phyloP scores from a whole-genome alignment of 2,113 vertebrate genomes.

The Blennius ocellaris region DNA sequence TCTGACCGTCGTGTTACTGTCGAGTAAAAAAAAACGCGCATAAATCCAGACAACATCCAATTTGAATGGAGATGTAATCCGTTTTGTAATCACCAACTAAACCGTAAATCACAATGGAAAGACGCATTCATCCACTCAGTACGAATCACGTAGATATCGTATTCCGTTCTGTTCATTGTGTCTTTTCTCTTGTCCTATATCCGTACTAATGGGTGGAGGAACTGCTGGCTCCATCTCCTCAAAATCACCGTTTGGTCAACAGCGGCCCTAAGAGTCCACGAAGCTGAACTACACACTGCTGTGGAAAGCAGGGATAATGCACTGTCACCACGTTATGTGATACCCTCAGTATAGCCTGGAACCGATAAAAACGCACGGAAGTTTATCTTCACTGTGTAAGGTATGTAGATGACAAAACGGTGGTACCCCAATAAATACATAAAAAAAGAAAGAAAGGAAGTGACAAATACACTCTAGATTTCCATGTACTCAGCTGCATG shows the following conservation, averaged over 20 bases:
- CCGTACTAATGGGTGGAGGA: constrained; percentile 17
- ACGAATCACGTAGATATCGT: neutral
- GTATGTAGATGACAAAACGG: neutral
- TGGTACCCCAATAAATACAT: neutral
- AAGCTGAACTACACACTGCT: constrained; percentile 20
- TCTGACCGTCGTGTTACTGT: constrained; percentile 14
- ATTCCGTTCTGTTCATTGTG: neutral
- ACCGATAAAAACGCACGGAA: too few relatives aligned
- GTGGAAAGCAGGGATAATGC: neutral
- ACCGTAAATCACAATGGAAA: neutral
- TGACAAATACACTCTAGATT: too few relatives aligned
- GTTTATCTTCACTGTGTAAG: too few relatives aligned
- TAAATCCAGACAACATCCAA: neutral
- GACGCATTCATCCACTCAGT: neutral
- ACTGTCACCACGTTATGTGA: neutral
- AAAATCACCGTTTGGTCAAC: constrained; percentile 29
- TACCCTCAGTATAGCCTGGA: neutral
- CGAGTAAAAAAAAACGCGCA: neutral
- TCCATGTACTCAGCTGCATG: too few relatives aligned
- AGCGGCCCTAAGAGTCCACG: constrained; percentile 55
- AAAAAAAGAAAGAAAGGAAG: neutral
- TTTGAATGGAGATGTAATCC: neutral
- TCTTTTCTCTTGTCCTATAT: constrained; percentile 5
- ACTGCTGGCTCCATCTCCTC: neutral
- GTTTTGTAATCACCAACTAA: neutral